phyloP scores from a whole-genome alignment of 2,113 vertebrate genomes.

The Regulus satrapa region DNA sequence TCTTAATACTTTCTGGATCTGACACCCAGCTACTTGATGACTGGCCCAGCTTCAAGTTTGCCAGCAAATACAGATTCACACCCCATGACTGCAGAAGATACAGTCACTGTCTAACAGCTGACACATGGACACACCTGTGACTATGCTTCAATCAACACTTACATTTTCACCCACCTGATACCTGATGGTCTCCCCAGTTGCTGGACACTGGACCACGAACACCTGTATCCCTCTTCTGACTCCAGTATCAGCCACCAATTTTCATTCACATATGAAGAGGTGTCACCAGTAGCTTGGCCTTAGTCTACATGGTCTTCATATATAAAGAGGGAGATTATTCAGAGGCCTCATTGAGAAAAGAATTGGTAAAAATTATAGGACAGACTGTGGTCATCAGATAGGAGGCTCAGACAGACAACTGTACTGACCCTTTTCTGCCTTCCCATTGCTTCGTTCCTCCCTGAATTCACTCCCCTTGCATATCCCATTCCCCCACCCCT shows the following conservation, averaged over 20 bases:
- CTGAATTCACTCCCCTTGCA: neutral
- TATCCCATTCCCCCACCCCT: neutral
- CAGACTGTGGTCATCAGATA: accelerated
- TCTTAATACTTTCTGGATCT: neutral
- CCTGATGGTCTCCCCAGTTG: accelerated
- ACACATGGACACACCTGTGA: accelerated
- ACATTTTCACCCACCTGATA: neutral
- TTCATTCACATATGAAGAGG: neutral
- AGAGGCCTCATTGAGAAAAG: neutral
- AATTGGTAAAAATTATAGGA: neutral
- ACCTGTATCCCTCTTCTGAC: neutral
- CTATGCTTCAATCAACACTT: accelerated
- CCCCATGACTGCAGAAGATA: accelerated
- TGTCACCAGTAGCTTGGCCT: neutral
- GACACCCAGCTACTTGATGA: accelerated
- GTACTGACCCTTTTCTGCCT: neutral
- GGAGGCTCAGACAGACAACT: neutral
- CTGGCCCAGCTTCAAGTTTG: neutral
- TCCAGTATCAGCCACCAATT: neutral
- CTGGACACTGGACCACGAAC: neutral
- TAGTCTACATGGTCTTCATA: neutral
- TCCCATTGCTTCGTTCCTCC: accelerated
- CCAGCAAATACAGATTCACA: neutral
- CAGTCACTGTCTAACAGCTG: neutral
- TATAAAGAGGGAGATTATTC: neutral